Evolutionary conservation across 2,797 vertebrate species (phyloP).

Genomic region (Babyrousa celebensis): DNA sequence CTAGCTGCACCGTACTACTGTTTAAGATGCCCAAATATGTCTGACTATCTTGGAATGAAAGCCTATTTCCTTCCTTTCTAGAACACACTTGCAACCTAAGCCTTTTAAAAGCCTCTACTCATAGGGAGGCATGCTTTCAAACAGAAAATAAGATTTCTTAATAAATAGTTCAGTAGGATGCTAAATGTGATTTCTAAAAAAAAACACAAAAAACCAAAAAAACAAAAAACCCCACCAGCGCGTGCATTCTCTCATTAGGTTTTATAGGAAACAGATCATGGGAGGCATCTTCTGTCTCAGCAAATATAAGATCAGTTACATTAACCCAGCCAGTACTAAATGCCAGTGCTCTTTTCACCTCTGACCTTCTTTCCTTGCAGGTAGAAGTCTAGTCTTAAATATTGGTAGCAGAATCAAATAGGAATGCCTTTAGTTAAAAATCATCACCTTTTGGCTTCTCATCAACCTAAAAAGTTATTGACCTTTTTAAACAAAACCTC

Average conservation of each 20-base stretch:
- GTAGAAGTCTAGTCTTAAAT: slow-evolving; percentile 34
- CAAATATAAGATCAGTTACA: slow-evolving; percentile 77
- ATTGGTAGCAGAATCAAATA: slow-evolving; percentile 52
- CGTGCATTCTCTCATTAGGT: slow-evolving; percentile 81
- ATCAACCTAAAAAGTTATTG: slow-evolving; percentile 30
- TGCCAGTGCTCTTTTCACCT: slow-evolving; percentile 7
- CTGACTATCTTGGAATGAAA: slow-evolving; percentile 78
- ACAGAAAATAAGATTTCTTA: slow-evolving; percentile 82
- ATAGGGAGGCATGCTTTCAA: slow-evolving; percentile 76
- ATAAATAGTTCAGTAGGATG: slow-evolving; percentile 73
- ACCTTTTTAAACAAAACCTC: slow-evolving; percentile 47
- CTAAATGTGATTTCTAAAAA: slow-evolving; percentile 75
- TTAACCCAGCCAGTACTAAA: slow-evolving; percentile 61
- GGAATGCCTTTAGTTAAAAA: slow-evolving; percentile 41
- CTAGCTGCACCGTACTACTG: slow-evolving; percentile 72
- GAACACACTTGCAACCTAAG: slow-evolving; percentile 50
- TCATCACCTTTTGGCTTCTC: neutral
- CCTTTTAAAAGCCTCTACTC: slow-evolving; percentile 49
- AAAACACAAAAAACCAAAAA: slow-evolving; percentile 82
- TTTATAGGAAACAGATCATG: slow-evolving; percentile 84
- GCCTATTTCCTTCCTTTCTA: slow-evolving; percentile 66
- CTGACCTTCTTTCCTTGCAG: neutral
- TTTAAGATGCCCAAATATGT: slow-evolving; percentile 78
- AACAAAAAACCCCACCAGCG: slow-evolving; percentile 75
- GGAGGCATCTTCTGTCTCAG: slow-evolving; percentile 84